Conservation (phyloP, 1,140 invertebrate species). For the Drosophila suzukii region DNA sequence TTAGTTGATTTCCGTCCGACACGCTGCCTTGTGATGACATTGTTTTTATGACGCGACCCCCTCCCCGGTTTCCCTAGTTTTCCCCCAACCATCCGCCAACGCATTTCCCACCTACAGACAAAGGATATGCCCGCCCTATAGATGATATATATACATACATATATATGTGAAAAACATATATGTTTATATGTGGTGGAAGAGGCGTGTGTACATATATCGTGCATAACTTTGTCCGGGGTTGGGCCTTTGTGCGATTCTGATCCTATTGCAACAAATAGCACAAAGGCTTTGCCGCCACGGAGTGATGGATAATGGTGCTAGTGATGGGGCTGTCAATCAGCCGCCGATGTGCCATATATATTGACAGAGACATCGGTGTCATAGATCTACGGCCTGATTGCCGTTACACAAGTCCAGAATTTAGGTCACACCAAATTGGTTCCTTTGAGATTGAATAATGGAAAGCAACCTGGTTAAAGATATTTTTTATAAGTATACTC, state of each 20-base stretch:
- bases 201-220: conserved; percentile 3
- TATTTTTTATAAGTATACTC: too few relatives aligned
- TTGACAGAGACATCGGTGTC: conserved; percentile 21
- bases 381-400: conserved; percentile 23
- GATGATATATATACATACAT: background rate
- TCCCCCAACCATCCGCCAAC: conserved; percentile 6
- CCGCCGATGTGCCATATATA: conserved; percentile 26
- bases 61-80: background rate
- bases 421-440: conserved; percentile 12
- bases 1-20: conserved; percentile 74
- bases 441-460: too few relatives aligned
- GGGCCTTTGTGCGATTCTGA: conserved; percentile 34
- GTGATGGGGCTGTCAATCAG: conserved; percentile 37
- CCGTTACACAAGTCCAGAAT: background rate
- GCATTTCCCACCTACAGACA: conserved; percentile 19
- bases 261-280: conserved; percentile 36
- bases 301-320: conserved; percentile 28
- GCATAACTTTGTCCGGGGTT: conserved; percentile 21
- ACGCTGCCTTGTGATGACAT: conserved; percentile 64
- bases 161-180: background rate
- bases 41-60: conserved; percentile 67
- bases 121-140: conserved; percentile 23
- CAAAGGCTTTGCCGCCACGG: conserved; percentile 13
- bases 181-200: background rate
- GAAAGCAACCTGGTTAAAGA: too few relatives aligned